Evolutionary conservation across 2,113 vertebrate genomes (phyloP).

Genomic region (Fukomys damarensis): DNA sequence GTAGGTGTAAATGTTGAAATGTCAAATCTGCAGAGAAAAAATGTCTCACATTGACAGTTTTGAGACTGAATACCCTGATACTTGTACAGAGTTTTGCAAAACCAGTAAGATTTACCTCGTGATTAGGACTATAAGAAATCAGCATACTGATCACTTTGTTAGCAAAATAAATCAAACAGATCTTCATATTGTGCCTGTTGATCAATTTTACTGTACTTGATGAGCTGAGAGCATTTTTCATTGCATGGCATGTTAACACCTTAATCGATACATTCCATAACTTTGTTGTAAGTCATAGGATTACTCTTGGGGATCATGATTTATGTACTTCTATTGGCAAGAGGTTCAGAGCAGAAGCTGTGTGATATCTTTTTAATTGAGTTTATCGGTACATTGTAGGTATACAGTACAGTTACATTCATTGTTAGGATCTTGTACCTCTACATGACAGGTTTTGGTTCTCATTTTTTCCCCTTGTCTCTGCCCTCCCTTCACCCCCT

Average conservation of each 20-base stretch:
- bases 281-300: constrained; percentile 74
- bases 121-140: constrained; percentile 73
- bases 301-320: constrained; percentile 67
- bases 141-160: constrained; percentile 75
- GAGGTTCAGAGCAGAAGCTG: constrained; percentile 61
- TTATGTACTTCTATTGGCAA: constrained; percentile 71
- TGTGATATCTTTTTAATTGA: constrained; percentile 76
- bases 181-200: constrained; percentile 40
- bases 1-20: background rate
- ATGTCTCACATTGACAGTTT: constrained; percentile 38
- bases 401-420: too few species aligned
- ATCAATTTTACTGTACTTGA: constrained; percentile 69
- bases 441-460: too few species aligned
- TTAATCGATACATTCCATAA: constrained; percentile 78
- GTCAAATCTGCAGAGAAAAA: constrained; percentile 46
- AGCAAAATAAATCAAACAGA: constrained; percentile 77
- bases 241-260: constrained; percentile 63
- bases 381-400: too few species aligned
- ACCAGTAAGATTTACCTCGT: constrained; percentile 66
- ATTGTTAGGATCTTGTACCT: too few species aligned
- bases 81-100: constrained; percentile 59
- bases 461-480: too few species aligned
- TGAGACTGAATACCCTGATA: constrained; percentile 55
- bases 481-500: too few species aligned
- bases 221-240: constrained; percentile 66